Conservation (phyloP, 2,888 invertebrate species). For the Aphodius sticticus region DNA sequence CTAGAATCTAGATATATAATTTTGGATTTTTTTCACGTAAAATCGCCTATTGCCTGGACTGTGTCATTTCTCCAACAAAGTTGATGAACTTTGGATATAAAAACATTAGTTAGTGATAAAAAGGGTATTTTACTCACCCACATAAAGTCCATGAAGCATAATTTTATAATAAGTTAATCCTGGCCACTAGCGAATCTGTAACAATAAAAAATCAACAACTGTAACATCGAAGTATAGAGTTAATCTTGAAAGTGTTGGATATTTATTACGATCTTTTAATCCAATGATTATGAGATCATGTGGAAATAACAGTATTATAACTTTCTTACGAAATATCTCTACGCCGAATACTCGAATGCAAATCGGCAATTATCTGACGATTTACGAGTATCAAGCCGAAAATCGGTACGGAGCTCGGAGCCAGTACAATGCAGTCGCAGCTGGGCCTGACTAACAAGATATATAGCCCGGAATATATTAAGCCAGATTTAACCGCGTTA, state of each 20-base stretch:
- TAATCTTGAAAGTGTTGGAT: not conserved
- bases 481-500: slow-evolving; percentile 27
- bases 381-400: slow-evolving; percentile 4
- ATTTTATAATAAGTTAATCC: not conserved
- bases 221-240: not conserved
- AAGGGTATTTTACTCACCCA: too few species aligned
- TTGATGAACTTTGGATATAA: too few species aligned
- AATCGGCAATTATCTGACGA: slow-evolving; percentile 4
- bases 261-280: not conserved
- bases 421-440: slow-evolving; percentile 43
- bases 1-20: too few species aligned
- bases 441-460: slow-evolving; percentile 61
- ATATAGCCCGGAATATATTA: slow-evolving; percentile 58
- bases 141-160: too few species aligned
- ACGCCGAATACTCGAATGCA: not conserved
- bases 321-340: not conserved
- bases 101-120: too few species aligned
- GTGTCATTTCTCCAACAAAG: too few species aligned
- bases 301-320: not conserved
- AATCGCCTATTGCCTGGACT: too few species aligned
- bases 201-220: not conserved
- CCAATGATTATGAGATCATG: not conserved
- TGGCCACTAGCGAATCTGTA: not conserved
- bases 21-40: too few species aligned
- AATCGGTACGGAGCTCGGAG: not conserved